Percentiles rank a stretch among this genome's conserved stretches.
phyloP scores from a whole-genome alignment of 2,797 vertebrate genomes.

The Myripristis murdjan region DNA sequence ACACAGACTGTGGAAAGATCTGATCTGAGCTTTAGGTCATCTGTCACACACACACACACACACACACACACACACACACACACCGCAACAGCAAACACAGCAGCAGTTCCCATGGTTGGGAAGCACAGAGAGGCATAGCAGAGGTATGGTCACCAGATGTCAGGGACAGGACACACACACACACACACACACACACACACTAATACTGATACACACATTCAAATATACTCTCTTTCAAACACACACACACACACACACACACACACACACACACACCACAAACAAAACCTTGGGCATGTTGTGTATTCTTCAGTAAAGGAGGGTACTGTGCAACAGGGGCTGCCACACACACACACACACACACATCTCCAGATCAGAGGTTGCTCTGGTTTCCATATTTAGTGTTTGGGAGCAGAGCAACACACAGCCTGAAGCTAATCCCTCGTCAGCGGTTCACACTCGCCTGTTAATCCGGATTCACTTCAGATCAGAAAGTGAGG shows the following conservation, averaged over 20 bases:
- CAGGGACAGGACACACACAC: slow-evolving; percentile 59
- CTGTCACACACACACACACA: not conserved
- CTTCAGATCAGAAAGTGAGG: too few relatives aligned
- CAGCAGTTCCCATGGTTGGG: slow-evolving; percentile 66
- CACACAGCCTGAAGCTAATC: too few relatives aligned
- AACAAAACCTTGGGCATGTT: not conserved
- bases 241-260: slow-evolving; percentile 13
- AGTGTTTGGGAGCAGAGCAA: too few relatives aligned
- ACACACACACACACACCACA: slow-evolving; percentile 6
- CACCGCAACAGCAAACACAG: slow-evolving; percentile 52
- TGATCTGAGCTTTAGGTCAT: slow-evolving; percentile 51
- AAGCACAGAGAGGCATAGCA: slow-evolving; percentile 22
- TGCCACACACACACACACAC: too few relatives aligned
- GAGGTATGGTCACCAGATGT: slow-evolving; percentile 71
- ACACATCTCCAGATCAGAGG: too few relatives aligned
- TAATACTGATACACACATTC: too few relatives aligned
- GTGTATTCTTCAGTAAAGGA: too few relatives aligned
- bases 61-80: slow-evolving; percentile 13
- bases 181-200: slow-evolving; percentile 15
- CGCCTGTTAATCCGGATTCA: too few relatives aligned
- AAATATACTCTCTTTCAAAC: too few relatives aligned
- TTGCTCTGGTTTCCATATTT: too few relatives aligned
- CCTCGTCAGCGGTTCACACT: too few relatives aligned
- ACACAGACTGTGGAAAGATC: slow-evolving; percentile 47
- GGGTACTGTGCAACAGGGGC: too few relatives aligned